Evolutionary conservation across 2,797 vertebrate species (phyloP).

Genomic region (Chelidonichthys spinosus): DNA sequence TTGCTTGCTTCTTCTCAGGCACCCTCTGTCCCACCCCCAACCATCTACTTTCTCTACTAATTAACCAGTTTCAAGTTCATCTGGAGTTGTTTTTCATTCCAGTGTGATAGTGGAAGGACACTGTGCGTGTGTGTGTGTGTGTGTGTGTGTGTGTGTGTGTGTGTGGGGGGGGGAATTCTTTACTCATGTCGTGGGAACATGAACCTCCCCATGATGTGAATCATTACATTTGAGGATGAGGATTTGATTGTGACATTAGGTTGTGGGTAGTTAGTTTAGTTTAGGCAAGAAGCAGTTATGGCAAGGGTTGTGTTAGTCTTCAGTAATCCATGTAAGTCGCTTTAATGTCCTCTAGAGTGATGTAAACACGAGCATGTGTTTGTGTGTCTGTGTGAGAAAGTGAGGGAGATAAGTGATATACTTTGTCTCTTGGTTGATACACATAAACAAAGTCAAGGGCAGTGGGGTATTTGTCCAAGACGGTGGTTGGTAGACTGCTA

Average conservation of each 20-base stretch:
- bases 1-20: not conserved
- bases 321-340: too few relatives aligned
- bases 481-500: not conserved
- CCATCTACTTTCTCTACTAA: constrained; percentile 8
- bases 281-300: too few relatives aligned
- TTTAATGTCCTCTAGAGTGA: too few relatives aligned
- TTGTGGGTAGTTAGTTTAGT: too few relatives aligned
- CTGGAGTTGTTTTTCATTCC: constrained; percentile 54
- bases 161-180: too few relatives aligned
- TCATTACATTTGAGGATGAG: too few relatives aligned
- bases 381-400: constrained; percentile 13
- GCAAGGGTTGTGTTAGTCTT: too few relatives aligned
- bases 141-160: not conserved
- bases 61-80: constrained; percentile 37
- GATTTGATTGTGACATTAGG: too few relatives aligned
- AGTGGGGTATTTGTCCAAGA: constrained; percentile 7
- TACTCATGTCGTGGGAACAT: too few relatives aligned
- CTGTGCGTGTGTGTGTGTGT: constrained; percentile 10
- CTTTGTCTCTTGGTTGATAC: constrained; percentile 27
- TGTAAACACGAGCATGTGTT: not conserved
- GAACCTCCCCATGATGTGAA: too few relatives aligned
- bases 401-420: constrained; percentile 16
- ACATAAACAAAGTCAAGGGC: constrained; percentile 28
- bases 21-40: not conserved
- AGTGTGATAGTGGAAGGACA: constrained; percentile 51